These are phyloP conservation scores for Trisateles emortualis DNA, from an alignment of 2,888 invertebrate genomes.

Conservation along the genomic window DNA sequence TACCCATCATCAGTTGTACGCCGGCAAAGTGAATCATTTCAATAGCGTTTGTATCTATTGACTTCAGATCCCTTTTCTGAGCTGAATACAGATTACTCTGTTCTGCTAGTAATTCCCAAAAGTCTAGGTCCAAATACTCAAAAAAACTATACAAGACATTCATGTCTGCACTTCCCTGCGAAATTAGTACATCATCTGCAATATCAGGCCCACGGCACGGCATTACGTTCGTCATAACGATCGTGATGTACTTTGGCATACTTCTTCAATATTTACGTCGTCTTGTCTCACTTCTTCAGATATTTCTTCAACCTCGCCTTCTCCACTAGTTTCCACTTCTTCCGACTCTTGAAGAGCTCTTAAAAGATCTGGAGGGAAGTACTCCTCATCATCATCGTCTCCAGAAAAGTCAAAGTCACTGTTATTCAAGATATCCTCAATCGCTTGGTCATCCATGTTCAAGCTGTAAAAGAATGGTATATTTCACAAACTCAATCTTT, in stretches of 20 bases:
- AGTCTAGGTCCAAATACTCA: slow-evolving; percentile 28
- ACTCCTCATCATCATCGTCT: slow-evolving; percentile 31
- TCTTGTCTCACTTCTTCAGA: slow-evolving; percentile 19
- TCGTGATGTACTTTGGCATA: slow-evolving; percentile 10
- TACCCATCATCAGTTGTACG: slow-evolving; percentile 22
- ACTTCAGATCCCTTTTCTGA: slow-evolving; percentile 24
- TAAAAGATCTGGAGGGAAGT: slow-evolving; percentile 23
- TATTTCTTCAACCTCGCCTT: slow-evolving; percentile 9
- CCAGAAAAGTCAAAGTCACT: slow-evolving; percentile 25
- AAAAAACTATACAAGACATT: slow-evolving; percentile 27
- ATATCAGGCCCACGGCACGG: too few relatives aligned
- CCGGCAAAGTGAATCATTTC: slow-evolving; percentile 19
- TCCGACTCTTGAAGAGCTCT: slow-evolving; percentile 14
- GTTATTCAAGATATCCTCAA: slow-evolving; percentile 14
- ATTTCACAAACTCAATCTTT: slow-evolving; percentile 8
- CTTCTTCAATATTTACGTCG: slow-evolving; percentile 16
- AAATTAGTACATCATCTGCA: too few relatives aligned
- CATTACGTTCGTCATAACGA: too few relatives aligned
- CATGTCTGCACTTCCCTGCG: too few relatives aligned
- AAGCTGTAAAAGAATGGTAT: slow-evolving; percentile 14
- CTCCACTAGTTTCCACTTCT: slow-evolving; percentile 11
- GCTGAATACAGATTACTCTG: slow-evolving; percentile 33
- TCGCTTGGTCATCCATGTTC: slow-evolving; percentile 13
- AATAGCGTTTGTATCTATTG: slow-evolving; percentile 22
- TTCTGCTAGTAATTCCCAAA: slow-evolving; percentile 30